A percentile compares a stretch with the other conserved stretches of the same genome.
Conservation (phyloP, 2,797 vertebrate genomes). For the Galagoides demidoff region DNA sequence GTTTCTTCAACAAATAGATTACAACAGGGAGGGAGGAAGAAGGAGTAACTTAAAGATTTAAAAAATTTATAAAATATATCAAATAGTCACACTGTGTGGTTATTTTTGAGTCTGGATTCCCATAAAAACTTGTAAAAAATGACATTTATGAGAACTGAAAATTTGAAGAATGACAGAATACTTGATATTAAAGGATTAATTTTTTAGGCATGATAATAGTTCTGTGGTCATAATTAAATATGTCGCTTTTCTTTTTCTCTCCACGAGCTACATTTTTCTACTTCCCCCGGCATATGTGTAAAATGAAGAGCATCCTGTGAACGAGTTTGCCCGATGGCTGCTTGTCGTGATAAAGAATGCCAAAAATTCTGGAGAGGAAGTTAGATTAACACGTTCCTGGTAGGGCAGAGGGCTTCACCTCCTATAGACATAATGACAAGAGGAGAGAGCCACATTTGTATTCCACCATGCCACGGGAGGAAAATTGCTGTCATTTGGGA, state of each 20-base stretch:
- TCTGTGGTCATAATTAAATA: not conserved
- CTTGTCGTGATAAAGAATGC: slow-evolving; percentile 30
- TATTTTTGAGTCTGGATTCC: slow-evolving; percentile 36
- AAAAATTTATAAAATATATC: slow-evolving; percentile 38
- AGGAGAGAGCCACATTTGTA: slow-evolving; percentile 38
- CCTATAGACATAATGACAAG: slow-evolving; percentile 36
- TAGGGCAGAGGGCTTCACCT: slow-evolving; percentile 30
- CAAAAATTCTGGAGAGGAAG: slow-evolving; percentile 63
- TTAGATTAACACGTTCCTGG: slow-evolving; percentile 54
- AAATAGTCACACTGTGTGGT: slow-evolving; percentile 38
- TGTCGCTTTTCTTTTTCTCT: slow-evolving; percentile 52
- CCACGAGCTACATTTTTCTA: not conserved
- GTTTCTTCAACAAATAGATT: slow-evolving; percentile 54
- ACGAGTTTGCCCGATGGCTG: not conserved
- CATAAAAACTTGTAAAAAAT: not conserved
- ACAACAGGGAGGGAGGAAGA: not conserved
- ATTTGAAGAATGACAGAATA: slow-evolving; percentile 17
- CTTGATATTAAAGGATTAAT: slow-evolving; percentile 8
- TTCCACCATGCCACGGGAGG: slow-evolving; percentile 21
- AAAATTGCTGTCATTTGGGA: slow-evolving; percentile 18
- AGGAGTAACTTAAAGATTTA: not conserved
- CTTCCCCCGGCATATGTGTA: slow-evolving; percentile 36
- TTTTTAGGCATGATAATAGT: not conserved
- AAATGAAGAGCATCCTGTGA: slow-evolving; percentile 25
- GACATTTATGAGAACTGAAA: not conserved